Percentiles rank a stretch among this genome's conserved stretches.
Conservation (phyloP, 1,140 invertebrate species). For the Dreissena rostriformis region DNA sequence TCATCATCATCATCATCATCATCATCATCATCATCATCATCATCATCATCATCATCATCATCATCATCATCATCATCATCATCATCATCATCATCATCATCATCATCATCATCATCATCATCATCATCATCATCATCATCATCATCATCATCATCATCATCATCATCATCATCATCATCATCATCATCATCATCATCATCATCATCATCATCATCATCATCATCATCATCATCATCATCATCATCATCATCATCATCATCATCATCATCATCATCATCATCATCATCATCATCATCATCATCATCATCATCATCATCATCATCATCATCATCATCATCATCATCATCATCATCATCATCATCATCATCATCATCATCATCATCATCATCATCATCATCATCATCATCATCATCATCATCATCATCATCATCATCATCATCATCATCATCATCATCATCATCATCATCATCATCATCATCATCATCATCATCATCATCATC, state of each 20-base stretch:
- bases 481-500: constrained; percentile 18
- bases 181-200: constrained; percentile 8
- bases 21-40: constrained; percentile 6
- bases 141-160: constrained; percentile 29
- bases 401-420: background rate
- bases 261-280: constrained; percentile 17
- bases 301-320: constrained; percentile 21
- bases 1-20: constrained; percentile 17
- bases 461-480: constrained; percentile 8
- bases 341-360: constrained; percentile 2
- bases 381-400: background rate
- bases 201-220: background rate
- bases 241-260: constrained; percentile 11
- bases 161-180: constrained; percentile 24
- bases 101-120: constrained; percentile 23
- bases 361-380: background rate
- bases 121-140: constrained; percentile 19
- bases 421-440: constrained; percentile 4
- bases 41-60: constrained; percentile 23
- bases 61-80: constrained; percentile 19
- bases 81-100: constrained; percentile 18
- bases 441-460: constrained; percentile 15
- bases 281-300: constrained; percentile 19
- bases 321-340: constrained; percentile 16
- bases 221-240: background rate